Base-by-base conservation (phyloP, 2,888 invertebrate genomes). In the Lasius platythorax region DNA sequence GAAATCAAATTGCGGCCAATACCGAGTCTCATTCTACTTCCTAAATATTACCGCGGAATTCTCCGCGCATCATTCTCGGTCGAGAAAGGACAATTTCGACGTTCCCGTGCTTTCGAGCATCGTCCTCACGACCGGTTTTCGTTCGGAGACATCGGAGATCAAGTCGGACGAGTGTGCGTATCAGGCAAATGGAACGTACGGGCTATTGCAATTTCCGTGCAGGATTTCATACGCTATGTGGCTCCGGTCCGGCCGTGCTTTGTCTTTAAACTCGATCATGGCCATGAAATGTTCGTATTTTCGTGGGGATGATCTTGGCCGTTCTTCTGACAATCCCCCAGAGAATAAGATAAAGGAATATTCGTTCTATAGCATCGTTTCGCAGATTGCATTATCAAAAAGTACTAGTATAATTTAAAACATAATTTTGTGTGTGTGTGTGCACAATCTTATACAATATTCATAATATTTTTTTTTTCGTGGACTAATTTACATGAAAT, bases 1-100 rank as follows among this genome's bases (percentile, higher is more conserved):
- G 82, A 82, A 88, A 90, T 87, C 88, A 90, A 91, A 91, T 90
- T 90, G 85, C 87, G 87, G 74, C 87, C 88, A 84, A 85, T 84
- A 70, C 64, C 82, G 61, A 85, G 82, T 84, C 83, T 53, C 72
- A n/a, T 68, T 23, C 64, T 72, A 72, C 64, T 84, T 83, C 73
- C 82, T 84, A 87, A 82, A 88, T 90, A 90, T 88, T 88, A 87
- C 81, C 53, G 79, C 66, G 64, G 79, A 86, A 84, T 88, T 72
- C 81, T 78, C 67, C 66, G 28, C 43, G 56, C 75, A 64, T 53
- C 63, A 67, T 74, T 66, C 33, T 28, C 40, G 74, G 53, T 72
- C 63, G 37, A 73, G 11, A 40, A 40, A 12, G 63, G 82, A 85
- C 76, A 72, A 85, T 84, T 82, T 75, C 85, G 63, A 85, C 78